These are phyloP conservation scores for Nematolebias whitei DNA, from an alignment of 2,113 vertebrate species.

Conservation along the genomic window DNA sequence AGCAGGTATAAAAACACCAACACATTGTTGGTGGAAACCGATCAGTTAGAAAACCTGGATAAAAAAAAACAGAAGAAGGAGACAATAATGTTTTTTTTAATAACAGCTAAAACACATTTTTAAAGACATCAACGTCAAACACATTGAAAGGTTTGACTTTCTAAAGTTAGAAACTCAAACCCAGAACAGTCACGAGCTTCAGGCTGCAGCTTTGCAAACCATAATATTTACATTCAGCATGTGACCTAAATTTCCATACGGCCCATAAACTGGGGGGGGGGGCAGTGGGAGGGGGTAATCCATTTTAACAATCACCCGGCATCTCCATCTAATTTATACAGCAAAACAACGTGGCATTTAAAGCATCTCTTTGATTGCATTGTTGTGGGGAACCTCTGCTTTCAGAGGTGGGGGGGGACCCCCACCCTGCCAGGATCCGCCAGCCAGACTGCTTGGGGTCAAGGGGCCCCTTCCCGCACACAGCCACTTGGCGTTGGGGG, in stretches of 20 bases:
- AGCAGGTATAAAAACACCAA: neutral
- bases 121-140: too few relatives aligned
- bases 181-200: slow-evolving; percentile 10
- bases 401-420: slow-evolving; percentile 35
- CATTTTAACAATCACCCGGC: slow-evolving; percentile 60
- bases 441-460: slow-evolving; percentile 65
- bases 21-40: neutral
- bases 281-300: slow-evolving; percentile 57
- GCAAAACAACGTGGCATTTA: slow-evolving; percentile 74
- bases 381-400: slow-evolving; percentile 54
- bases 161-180: slow-evolving; percentile 1
- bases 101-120: neutral
- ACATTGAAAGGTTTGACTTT: too few relatives aligned
- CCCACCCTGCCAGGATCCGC: slow-evolving; percentile 16
- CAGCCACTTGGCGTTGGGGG: slow-evolving; percentile 39
- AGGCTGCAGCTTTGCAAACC: slow-evolving; percentile 36
- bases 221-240: slow-evolving; percentile 69
- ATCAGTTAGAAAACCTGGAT: neutral
- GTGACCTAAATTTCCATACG: slow-evolving; percentile 75
- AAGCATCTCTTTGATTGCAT: slow-evolving; percentile 75
- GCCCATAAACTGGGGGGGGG: slow-evolving; percentile 5
- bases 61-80: rapidly evolving
- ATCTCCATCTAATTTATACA: slow-evolving; percentile 63
- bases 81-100: too few relatives aligned
- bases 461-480: slow-evolving; percentile 61